Base-by-base conservation (phyloP, 2,113 vertebrate species). In the Silurus glanis region DNA sequence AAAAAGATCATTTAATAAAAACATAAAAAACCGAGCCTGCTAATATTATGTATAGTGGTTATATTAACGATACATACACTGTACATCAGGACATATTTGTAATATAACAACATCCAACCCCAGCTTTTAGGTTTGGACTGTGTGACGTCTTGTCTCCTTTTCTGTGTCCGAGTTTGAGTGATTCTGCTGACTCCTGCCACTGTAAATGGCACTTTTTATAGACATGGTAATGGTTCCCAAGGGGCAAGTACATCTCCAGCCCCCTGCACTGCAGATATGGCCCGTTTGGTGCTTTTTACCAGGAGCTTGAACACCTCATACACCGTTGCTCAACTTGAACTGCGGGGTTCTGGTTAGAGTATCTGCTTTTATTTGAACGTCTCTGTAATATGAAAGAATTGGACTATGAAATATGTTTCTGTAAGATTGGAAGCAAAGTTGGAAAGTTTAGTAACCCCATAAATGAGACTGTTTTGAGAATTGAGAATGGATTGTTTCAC, bases 201-300 rank as follows among this genome's bases (percentile, higher is more conserved):
- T 91, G 92, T 93, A 94, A 94, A 95, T 95, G 87, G 90, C 88
- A 93, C 89, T 95, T 95, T 88, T 95, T 95, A 95, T 93, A 92
- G 93, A 90, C 89, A 87, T 89, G 92, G 91, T 95, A 95, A 95
- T 94, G 92, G 92, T 92, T 91, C 94, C 93, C 93, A 86, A 89
- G 93, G 86, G 88, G 79, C 92, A 92, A 87, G 90, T 82, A 82
- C 19, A 37, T 94, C 91, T 92, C 86, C 91, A 91, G 90, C 91
- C 91, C 92, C 92, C 91, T 91, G 94, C 94, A 95, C 92, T 95
- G 95, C 95, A 95, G 95, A 95, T 94, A 93, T 91, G 87, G 87
- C 86, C 75, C 88, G 89, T 69, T 62, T 85, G 88, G 90, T 89
- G 87, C 87, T 86, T 83, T 81, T 80, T 58, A 87, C 85, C 85